Conservation (phyloP, 2,113 vertebrate species). For the Limnothrissa miodon region DNA sequence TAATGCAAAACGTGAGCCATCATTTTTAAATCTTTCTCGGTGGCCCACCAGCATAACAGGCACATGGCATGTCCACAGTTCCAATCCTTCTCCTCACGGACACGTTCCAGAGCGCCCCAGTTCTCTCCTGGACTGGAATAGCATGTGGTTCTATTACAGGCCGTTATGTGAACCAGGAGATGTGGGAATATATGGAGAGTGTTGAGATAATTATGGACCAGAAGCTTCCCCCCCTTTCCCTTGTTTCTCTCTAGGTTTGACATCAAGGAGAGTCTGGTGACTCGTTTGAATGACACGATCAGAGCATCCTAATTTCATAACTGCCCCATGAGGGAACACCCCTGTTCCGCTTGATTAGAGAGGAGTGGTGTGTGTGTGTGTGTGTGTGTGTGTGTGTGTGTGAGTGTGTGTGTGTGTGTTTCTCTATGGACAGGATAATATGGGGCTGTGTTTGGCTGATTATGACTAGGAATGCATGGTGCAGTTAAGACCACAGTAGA, state of each 20-base stretch:
- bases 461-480: slow-evolving; percentile 8
- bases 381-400: slow-evolving; percentile 7
- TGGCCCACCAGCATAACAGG: background rate
- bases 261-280: slow-evolving; percentile 28
- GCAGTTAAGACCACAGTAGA: background rate
- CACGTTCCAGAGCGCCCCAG: slow-evolving; percentile 62
- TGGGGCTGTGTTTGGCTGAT: slow-evolving; percentile 34
- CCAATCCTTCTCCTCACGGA: background rate
- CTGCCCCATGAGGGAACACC: slow-evolving; percentile 36
- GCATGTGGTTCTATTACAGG: slow-evolving; percentile 61
- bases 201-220: slow-evolving; percentile 57
- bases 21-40: background rate
- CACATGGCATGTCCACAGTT: background rate
- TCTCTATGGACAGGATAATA: slow-evolving; percentile 33
- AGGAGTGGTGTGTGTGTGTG: slow-evolving; percentile 35
- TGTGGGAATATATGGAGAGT: slow-evolving; percentile 66
- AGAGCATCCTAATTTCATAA: slow-evolving; percentile 58
- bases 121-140: slow-evolving; percentile 71
- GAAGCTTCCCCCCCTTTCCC: slow-evolving; percentile 47
- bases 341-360: slow-evolving; percentile 36
- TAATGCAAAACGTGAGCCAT: background rate
- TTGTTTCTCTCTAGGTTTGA: slow-evolving; percentile 22
- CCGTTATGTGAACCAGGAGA: slow-evolving; percentile 66
- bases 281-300: slow-evolving; percentile 30
- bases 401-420: background rate